Base-by-base conservation (phyloP, 2,888 invertebrate genomes). In the Drosophila mayaguana region DNA sequence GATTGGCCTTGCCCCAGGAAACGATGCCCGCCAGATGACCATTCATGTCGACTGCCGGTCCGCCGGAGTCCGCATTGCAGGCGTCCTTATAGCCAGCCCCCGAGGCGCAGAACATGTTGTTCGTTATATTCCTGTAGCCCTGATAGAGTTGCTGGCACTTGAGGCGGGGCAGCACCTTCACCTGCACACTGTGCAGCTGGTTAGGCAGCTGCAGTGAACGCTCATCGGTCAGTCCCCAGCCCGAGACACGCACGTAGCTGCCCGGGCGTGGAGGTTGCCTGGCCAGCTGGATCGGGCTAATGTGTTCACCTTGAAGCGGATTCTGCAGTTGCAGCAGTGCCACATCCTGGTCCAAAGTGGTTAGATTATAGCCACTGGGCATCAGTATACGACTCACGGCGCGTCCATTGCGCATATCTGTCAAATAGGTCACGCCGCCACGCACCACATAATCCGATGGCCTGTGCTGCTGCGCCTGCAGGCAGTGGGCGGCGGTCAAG, bases 11-110 rank as follows among this genome's bases (percentile, higher is more conserved):
- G 9, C 91, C 92, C 89, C 90, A 92, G 0, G 96, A 96, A 0
- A 97, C 96, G 8, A 97, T 93, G 36, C 97, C 97, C 95, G 92
- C 79, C 81, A 92, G 79, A 16, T 80, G 67, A 3, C 89, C 89
- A 7, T 81, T 64, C 6, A 80, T 63, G 22, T 75, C 70, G 1
- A 91, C 89, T 2, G 86, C 91, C 8, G 93, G 92, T 3, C 93
- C 92, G n/a, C 92, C 93, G 3, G 93, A 92, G 61, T 92, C 92
- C 0, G 88, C 92, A 12, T 78, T 56, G 63, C 92, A 92, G 28
- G 92, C 89, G 77, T 92, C 92, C 48, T 78, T 88, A 0, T 64
- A 11, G 1, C 90, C 91, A 12, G 88, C 83, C 50, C 81, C 75
- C 0, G 83, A 78, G 6, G 91, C 91, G 48, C 91, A 91, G 42